These are phyloP conservation scores for Hedya salicella DNA, from an alignment of 2,888 invertebrate species.

Conservation along the genomic window DNA sequence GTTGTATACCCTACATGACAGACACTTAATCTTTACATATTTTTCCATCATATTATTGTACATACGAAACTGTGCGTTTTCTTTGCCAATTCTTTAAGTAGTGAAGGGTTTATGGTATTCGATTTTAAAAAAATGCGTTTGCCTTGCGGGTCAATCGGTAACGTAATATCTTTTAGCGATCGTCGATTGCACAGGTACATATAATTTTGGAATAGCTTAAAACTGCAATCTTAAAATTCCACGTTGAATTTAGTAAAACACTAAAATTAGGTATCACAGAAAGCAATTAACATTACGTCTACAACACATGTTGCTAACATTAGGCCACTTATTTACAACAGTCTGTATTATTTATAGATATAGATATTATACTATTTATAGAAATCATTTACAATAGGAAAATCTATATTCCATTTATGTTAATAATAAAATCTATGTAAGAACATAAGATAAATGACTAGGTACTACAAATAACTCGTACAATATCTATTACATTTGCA, in stretches of 20 bases:
- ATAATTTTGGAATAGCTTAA: too few species aligned
- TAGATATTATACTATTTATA: background rate
- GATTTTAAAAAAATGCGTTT: too few species aligned
- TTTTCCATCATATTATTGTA: too few species aligned
- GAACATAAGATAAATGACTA: background rate
- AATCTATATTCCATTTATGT: background rate
- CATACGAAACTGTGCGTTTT: too few species aligned
- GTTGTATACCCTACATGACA: too few species aligned
- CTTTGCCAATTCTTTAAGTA: too few species aligned
- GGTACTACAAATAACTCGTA: background rate
- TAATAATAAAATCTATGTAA: background rate
- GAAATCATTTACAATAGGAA: background rate
- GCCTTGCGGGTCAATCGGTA: too few species aligned
- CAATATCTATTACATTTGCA: background rate
- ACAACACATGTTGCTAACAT: conserved; percentile 3
- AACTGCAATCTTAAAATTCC: background rate
- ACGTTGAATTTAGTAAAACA: background rate
- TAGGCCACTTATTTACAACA: conserved; percentile 10
- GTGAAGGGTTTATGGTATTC: too few species aligned
- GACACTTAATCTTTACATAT: too few species aligned
- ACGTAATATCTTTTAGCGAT: too few species aligned
- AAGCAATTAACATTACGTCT: conserved; percentile 9
- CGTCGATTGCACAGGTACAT: too few species aligned
- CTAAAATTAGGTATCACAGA: conserved; percentile 17
- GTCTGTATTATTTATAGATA: conserved; percentile 2